phyloP scores from a whole-genome alignment of 2,888 invertebrate genomes.

The Acrobasis consociella region DNA sequence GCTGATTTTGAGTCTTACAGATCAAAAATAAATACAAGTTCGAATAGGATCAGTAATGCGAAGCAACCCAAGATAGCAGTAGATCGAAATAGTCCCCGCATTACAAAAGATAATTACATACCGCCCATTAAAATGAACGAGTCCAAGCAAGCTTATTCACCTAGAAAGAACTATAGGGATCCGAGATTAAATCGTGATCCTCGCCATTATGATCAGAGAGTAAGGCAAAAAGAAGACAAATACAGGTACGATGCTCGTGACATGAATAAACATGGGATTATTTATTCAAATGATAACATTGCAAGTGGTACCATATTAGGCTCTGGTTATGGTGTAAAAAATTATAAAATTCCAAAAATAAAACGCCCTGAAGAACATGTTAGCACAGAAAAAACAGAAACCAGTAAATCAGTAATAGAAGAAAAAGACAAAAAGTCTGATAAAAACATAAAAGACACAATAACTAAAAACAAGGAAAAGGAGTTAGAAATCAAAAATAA shows the following conservation, averaged over 20 bases:
- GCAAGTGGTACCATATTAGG: constrained; percentile 65
- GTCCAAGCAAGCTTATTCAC: constrained; percentile 44
- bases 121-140: constrained; percentile 29
- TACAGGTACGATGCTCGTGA: constrained; percentile 33
- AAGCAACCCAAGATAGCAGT: constrained; percentile 24
- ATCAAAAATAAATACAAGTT: constrained; percentile 32
- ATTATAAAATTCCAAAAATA: constrained; percentile 78
- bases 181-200: constrained; percentile 55
- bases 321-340: constrained; percentile 69
- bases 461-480: constrained; percentile 23
- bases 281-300: constrained; percentile 72
- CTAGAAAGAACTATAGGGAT: constrained; percentile 59
- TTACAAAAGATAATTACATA: not conserved
- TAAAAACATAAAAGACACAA: constrained; percentile 1
- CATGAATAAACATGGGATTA: constrained; percentile 54
- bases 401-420: constrained; percentile 26
- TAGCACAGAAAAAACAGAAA: constrained; percentile 18
- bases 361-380: constrained; percentile 51
- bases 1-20: constrained; percentile 61
- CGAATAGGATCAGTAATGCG: constrained; percentile 25
- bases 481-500: not conserved
- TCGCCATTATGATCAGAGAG: constrained; percentile 35
- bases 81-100: constrained; percentile 34
- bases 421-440: constrained; percentile 23
- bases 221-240: constrained; percentile 37